Evolutionary conservation across 2,113 vertebrate species (phyloP).

Genomic region (Pituophis catenifer): DNA sequence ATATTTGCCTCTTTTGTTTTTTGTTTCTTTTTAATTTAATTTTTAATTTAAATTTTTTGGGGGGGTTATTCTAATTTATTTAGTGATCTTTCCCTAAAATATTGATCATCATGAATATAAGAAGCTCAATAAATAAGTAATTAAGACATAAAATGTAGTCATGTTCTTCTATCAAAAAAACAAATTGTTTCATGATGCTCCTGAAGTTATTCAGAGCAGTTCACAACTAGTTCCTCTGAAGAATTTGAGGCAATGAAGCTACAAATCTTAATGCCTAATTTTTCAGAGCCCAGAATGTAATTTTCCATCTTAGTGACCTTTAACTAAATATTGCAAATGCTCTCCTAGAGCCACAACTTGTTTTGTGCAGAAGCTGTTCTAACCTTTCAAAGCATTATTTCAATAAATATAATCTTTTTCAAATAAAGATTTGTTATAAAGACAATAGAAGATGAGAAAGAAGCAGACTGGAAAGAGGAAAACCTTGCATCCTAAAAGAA

Average conservation of each 20-base stretch:
- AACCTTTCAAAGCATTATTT: not conserved
- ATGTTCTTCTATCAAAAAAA: not conserved
- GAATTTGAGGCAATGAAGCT: not conserved
- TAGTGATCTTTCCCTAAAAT: not conserved
- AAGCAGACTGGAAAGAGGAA: not conserved
- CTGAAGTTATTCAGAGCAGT: not conserved
- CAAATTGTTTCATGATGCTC: not conserved
- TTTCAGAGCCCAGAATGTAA: not conserved
- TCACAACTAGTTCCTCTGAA: not conserved
- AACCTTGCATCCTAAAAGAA: slow-evolving; percentile 41
- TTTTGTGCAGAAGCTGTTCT: not conserved
- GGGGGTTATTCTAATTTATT: not conserved
- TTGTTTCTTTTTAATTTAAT: not conserved
- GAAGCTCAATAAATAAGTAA: not conserved
- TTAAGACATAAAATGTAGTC: not conserved
- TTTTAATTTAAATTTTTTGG: not conserved
- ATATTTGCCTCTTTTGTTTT: not conserved
- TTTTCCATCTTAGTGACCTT: not conserved
- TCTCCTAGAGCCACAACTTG: slow-evolving; percentile 9
- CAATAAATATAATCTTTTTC: slow-evolving; percentile 23
- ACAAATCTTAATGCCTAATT: not conserved
- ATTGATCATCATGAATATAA: not conserved
- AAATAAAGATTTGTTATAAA: slow-evolving; percentile 38
- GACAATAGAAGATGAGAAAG: not conserved
- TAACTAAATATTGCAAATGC: not conserved